These are phyloP conservation scores for Pseudopleuronectes americanus DNA, from an alignment of 2,797 vertebrate genomes.

Conservation along the genomic window DNA sequence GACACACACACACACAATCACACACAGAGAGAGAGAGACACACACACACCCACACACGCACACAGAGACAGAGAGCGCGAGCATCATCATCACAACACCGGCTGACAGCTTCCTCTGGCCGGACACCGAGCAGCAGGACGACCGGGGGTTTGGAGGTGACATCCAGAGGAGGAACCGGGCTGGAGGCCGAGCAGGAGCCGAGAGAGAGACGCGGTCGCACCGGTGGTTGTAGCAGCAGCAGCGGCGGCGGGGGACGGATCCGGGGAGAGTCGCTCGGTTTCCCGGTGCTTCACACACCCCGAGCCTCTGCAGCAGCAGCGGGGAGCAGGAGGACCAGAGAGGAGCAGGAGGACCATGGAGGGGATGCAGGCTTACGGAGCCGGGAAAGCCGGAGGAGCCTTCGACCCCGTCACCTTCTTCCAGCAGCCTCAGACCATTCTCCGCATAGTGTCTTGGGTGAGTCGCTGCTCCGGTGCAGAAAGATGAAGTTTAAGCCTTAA, in stretches of 20 bases:
- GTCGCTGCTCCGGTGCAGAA: conserved; percentile 23
- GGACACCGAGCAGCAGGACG: conserved; percentile 19
- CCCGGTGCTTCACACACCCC: conserved; percentile 57
- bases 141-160: conserved; percentile 44
- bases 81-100: conserved; percentile 46
- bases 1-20: not conserved
- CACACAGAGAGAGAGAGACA: conserved; percentile 30
- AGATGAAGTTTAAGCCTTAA: too few species aligned
- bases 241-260: conserved; percentile 9
- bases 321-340: conserved; percentile 34
- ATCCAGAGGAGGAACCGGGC: conserved; percentile 10
- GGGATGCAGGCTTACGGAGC: conserved; percentile 93
- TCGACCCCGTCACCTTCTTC: conserved; percentile 93
- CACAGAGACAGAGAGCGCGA: conserved; percentile 35
- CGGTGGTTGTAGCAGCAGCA: not conserved
- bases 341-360: conserved; percentile 84
- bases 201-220: not conserved
- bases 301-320: conserved; percentile 39
- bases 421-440: conserved; percentile 93
- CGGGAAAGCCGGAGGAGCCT: conserved; percentile 94
- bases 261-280: conserved; percentile 7
- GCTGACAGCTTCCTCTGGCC: conserved; percentile 21
- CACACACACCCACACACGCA: too few species aligned
- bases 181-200: not conserved
- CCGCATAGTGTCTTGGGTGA: conserved; percentile 90